These are phyloP conservation scores for Plotosus lineatus DNA, from an alignment of 2,113 vertebrate genomes.

Conservation along the genomic window DNA sequence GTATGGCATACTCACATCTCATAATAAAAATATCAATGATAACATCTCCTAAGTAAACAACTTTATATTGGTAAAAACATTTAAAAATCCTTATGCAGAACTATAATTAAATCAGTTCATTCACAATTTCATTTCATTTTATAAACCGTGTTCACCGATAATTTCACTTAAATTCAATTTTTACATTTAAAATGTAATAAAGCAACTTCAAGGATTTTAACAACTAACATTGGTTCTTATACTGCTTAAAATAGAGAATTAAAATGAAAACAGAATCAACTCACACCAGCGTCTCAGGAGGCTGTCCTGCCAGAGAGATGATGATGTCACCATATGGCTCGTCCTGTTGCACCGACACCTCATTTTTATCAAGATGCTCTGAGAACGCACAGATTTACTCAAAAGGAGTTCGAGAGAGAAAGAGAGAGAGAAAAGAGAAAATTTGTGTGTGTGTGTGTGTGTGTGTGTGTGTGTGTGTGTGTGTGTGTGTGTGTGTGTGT, in stretches of 20 bases:
- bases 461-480: no score
- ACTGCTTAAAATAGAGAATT: background rate
- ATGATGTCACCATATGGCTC: constrained; percentile 51
- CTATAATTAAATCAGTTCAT: background rate
- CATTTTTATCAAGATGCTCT: constrained; percentile 31
- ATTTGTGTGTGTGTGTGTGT: no score
- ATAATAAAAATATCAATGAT: background rate
- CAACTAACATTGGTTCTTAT: background rate
- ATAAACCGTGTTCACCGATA: background rate
- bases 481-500: no score
- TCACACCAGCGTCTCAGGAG: background rate
- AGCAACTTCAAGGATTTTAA: background rate
- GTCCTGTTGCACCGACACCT: constrained; percentile 41
- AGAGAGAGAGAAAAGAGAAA: no score
- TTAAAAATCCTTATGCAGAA: background rate
- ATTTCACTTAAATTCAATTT: background rate
- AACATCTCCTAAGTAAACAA: background rate
- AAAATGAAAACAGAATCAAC: background rate
- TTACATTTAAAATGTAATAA: background rate
- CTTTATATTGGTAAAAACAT: background rate
- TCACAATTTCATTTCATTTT: background rate
- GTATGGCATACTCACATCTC: background rate
- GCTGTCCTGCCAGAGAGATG: constrained; percentile 17
- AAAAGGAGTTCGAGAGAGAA: background rate
- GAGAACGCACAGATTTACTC: background rate